Conservation (phyloP, 2,888 invertebrate species). For the Rhagonycha fulva region DNA sequence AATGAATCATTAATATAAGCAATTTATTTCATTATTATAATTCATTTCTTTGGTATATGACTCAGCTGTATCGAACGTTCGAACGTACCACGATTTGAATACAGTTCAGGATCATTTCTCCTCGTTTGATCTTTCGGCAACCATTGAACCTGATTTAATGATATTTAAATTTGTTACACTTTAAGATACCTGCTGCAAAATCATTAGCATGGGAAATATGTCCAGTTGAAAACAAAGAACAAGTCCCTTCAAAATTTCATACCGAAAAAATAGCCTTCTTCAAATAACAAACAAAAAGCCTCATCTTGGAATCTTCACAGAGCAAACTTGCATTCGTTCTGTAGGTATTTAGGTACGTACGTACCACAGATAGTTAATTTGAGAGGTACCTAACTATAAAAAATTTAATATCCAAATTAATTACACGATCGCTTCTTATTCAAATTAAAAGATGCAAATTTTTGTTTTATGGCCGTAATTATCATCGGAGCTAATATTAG, state of each 20-base stretch:
- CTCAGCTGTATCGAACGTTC: conserved; percentile 43
- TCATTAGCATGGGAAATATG: conserved; percentile 52
- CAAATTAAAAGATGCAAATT: neutral
- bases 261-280: neutral
- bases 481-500: neutral
- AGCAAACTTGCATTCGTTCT: neutral
- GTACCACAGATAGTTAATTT: neutral
- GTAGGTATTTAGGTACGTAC: too few species aligned
- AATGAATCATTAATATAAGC: conserved; percentile 55
- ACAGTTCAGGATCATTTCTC: conserved; percentile 11
- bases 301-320: neutral
- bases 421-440: neutral
- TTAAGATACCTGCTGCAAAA: conserved; percentile 45
- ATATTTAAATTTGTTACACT: conserved; percentile 38
- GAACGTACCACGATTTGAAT: conserved; percentile 21
- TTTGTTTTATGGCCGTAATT: neutral
- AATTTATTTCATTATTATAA: conserved; percentile 58
- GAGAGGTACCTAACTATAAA: neutral
- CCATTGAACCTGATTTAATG: conserved; percentile 17
- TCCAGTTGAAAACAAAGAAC: conserved; percentile 39
- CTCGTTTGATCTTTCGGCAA: conserved; percentile 19
- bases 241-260: neutral
- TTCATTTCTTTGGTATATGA: conserved; percentile 52
- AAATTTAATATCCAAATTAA: neutral
- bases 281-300: neutral